Conservation (phyloP, 2,113 vertebrate species). For the Ascaphus truei region DNA sequence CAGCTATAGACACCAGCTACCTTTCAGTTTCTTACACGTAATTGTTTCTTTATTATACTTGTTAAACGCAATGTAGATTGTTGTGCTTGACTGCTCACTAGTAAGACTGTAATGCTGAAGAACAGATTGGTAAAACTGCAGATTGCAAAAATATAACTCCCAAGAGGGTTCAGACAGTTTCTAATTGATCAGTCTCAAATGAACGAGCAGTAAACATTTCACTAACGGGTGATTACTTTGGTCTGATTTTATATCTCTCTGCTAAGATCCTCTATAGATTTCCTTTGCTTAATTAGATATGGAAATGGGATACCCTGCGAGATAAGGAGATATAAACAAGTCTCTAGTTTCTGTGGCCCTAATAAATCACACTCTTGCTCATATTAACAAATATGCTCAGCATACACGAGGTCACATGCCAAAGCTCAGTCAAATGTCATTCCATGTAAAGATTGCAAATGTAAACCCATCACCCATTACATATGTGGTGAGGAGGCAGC, state of each 20-base stretch:
- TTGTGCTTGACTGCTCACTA: slow-evolving; percentile 25
- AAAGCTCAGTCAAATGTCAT: slow-evolving; percentile 8
- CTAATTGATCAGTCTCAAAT: slow-evolving; percentile 42
- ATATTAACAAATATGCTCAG: background rate
- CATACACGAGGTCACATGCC: slow-evolving; percentile 14
- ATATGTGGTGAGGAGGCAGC: slow-evolving; percentile 2
- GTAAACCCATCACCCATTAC: slow-evolving; percentile 26
- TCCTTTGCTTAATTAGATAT: slow-evolving; percentile 35
- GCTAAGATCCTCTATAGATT: slow-evolving; percentile 39
- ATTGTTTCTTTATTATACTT: slow-evolving; percentile 25
- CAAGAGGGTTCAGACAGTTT: slow-evolving; percentile 30
- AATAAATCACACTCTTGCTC: background rate
- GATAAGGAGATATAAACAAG: slow-evolving; percentile 46
- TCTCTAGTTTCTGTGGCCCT: background rate
- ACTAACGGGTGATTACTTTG: slow-evolving; percentile 36
- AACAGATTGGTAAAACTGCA: slow-evolving; percentile 24
- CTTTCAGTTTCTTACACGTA: too few species aligned
- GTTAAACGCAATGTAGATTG: slow-evolving; percentile 28
- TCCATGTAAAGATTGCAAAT: slow-evolving; percentile 29
- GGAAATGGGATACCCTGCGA: slow-evolving; percentile 42
- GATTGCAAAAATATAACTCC: slow-evolving; percentile 39
- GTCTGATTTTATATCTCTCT: slow-evolving; percentile 8
- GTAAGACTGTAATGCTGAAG: slow-evolving; percentile 8
- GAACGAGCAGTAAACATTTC: slow-evolving; percentile 40
- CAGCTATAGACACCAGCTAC: too few species aligned